Evolutionary conservation across 2,113 vertebrate species (phyloP).

Genomic region (Emydura subglobosa): DNA sequence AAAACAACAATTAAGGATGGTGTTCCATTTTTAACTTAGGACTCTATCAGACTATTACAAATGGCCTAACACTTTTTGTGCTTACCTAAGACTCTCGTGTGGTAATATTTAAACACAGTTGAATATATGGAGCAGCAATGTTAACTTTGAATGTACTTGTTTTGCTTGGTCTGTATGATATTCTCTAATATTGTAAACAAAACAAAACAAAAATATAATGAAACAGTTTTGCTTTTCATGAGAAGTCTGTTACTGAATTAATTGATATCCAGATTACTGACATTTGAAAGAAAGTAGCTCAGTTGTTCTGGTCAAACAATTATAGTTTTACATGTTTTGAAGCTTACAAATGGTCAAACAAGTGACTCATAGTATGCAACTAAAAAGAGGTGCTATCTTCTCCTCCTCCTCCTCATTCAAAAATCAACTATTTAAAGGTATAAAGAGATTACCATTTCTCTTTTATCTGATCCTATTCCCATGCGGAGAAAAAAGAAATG

Average conservation of each 20-base stretch:
- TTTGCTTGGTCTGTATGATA: neutral
- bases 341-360: neutral
- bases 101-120: neutral
- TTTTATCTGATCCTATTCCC: neutral
- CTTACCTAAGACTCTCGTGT: neutral
- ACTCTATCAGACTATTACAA: neutral
- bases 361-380: neutral
- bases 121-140: neutral
- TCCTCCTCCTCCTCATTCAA: neutral
- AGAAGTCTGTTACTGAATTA: neutral
- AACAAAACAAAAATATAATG: neutral
- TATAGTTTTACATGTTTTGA: neutral
- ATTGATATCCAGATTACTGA: neutral
- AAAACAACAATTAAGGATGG: neutral
- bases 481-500: neutral
- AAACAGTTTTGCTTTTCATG: neutral
- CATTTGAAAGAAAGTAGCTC: neutral
- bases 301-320: neutral
- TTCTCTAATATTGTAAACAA: neutral
- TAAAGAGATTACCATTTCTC: fast-evolving
- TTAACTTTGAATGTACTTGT: neutral
- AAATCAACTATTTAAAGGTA: neutral
- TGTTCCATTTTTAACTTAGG: neutral
- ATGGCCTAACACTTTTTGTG: neutral
- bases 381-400: neutral